Evolutionary conservation across 2,113 vertebrate species (phyloP), one percentile per base, ranked within the genome.

Genomic region (Toxotes chatareus): DNA sequence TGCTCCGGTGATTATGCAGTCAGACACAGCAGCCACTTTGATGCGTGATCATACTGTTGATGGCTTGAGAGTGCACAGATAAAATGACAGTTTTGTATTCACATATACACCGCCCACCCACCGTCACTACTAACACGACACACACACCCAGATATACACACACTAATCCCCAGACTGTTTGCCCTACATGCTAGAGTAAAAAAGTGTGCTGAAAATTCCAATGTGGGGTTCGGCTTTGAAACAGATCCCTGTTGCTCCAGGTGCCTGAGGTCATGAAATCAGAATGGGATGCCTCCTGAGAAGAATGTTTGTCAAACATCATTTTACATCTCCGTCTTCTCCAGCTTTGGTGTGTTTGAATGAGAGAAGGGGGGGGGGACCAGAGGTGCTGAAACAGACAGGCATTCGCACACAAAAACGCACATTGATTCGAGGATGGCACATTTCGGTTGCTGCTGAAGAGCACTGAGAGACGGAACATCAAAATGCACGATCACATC

Each of bases 1-100:
- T 92, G 88, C 90, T 82, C 75, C 44, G 57, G 77, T 89, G 91
- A 93, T 94, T 94, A 93, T 91, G 87, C 86, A 89, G 92, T 92
- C 91, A 91, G 91, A 93, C 88, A 87, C 79, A 86, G 91, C 85
- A 86, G 86, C 80, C 90, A 83, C 87, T 93, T 88, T 88, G 87
- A 91, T 77, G 83, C 87, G 90, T 93, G 92, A 93, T 93, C 90
- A 60, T 87, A 94, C 91, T 94, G 88, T 78, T 83, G 90, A 94
- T 91, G 85, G 88, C 83, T 80, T 14, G 44, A 88, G 83, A 88
- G 87, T 67, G 83, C 75, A 66, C 38, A 4, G 71, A 76, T 86
- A 81, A 89, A 92, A 89, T 85, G 83, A 87, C 87, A 87, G 80
- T 86, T 90, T 88, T 87, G 84, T 88, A 87, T 86, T 83, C 82